Evolutionary conservation across 2,113 vertebrate species (phyloP).

Genomic region (Varanus komodoensis): DNA sequence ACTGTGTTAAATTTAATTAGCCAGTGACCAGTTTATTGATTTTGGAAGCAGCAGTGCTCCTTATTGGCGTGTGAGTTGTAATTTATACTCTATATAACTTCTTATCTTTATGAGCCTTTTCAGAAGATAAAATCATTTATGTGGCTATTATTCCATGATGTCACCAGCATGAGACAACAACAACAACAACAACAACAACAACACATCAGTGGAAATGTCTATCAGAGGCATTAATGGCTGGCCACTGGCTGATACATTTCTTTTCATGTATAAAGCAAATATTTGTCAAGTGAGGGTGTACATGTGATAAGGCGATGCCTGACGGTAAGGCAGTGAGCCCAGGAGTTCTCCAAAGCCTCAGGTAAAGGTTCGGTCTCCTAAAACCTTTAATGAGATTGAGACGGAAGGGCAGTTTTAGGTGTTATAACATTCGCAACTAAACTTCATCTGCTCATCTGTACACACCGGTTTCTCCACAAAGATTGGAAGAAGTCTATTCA

Average conservation of each 20-base stretch:
- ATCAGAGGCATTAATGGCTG: slow-evolving; percentile 10
- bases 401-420: background rate
- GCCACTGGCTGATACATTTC: background rate
- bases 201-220: background rate
- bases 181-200: background rate
- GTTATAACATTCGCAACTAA: background rate
- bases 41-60: slow-evolving; percentile 26
- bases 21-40: slow-evolving; percentile 22
- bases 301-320: background rate
- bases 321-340: background rate
- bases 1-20: slow-evolving; percentile 45
- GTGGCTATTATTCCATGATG: background rate
- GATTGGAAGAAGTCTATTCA: background rate
- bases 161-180: background rate
- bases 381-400: background rate
- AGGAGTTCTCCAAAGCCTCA: background rate
- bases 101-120: slow-evolving; percentile 45
- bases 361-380: background rate
- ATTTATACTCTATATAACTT: slow-evolving; percentile 44
- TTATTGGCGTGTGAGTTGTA: slow-evolving; percentile 38
- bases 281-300: background rate
- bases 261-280: accelerated
- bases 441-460: too few species aligned
- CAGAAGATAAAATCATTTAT: slow-evolving; percentile 28
- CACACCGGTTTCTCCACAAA: background rate